Base-by-base conservation (phyloP, 2,113 vertebrate species). In the Chamaetylas fuelleborni region DNA sequence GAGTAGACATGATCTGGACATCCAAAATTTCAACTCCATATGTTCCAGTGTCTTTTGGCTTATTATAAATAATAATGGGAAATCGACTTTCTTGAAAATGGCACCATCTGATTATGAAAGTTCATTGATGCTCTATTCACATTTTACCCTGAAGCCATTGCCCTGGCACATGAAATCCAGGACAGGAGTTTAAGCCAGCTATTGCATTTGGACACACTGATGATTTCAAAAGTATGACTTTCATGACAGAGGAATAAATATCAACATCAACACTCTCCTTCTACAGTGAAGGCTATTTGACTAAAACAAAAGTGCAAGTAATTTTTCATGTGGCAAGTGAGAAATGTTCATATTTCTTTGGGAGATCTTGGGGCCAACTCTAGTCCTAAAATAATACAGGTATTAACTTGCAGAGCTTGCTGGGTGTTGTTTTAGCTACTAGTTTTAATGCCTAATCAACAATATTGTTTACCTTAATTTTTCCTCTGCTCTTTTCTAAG, bases 1-100 rank as follows among this genome's bases (percentile, higher is more conserved):
- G 29, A 0, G 0, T 26, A 29, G 12, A 53, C 0, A 0, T 9
- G 14, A 15, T 62, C 33, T 38, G 42, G 34, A 48, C 15, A 78
- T n/a, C 36, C 67, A 22, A 92, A 81, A 48, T 81, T 72, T 83
- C 53, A 50, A 25, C 9, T 74, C 36, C 14, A 6, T 26, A 47
- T 19, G 6, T 29, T 67, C 53, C 42, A n/a, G 12, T 19, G 19
- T 31, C 48, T 76, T 87, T 42, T 76, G 36, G 18, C 9, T 70
- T 67, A 53, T 53, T 62, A 48, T 14, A 81, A 84, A 85, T n/a
- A 56, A 43, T 48, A 85, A 28, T 5, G 19, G 20, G 11, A 79
- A 85, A 89, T 17, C 1, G 0, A 50, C 47, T 47, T 92, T 66
- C 47, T 88, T 92, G 26, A 84, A 58, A 92, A 66, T 15, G 60